Evolutionary conservation across 1,140 invertebrate genomes (phyloP), one percentile per base, ranked within the genome.

Genomic region (Drosophila lini): DNA sequence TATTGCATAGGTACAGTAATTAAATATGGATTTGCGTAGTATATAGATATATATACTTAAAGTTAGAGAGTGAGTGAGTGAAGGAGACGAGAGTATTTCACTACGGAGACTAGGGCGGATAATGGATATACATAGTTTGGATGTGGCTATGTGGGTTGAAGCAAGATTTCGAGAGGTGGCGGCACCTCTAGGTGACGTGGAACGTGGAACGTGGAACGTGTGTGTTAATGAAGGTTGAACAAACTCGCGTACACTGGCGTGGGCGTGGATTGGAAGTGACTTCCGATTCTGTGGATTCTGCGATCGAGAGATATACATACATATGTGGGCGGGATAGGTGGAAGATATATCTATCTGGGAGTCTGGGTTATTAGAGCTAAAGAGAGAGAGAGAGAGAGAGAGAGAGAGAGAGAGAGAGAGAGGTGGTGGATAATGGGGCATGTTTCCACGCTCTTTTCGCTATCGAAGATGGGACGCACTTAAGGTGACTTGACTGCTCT

Each of bases 41-140:
- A 50, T 50, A 38, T 55, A 38, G 32, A 25, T 55, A 36, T 38
- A 55, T 55, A 62, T 52, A 68, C 65, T 68, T 68, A 68, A 67
- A 22, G 62, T 52, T 67, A 68, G 41, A 50, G 61, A 50, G 42
- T 67, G 44, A 50, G 28, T 68, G 48, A 50, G 28, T 68, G 48
- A 19, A 31, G 32, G 28, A 34, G 60, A 57, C 53, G 36, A 58
- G 25, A 59, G 25, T 63, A 41, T 36, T 67, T 16, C 5, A 47
- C 68, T 71, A 71, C 62, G 44, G 19, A 58, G 68, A 70, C 68
- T 71, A 71, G 42, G 45, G 42, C 50, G 36, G 52, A 41, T 70
- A 44, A 57, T 41, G 45, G 62, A 22, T 65, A 52, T 32, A 28
- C 44, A 65, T 64, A 45, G 45, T 45, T 19, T 47, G 41, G 28